A percentile compares a stretch with the other conserved stretches of the same genome.
phyloP scores from a whole-genome alignment of 2,113 vertebrate genomes.

The Actenoides hombroni region DNA sequence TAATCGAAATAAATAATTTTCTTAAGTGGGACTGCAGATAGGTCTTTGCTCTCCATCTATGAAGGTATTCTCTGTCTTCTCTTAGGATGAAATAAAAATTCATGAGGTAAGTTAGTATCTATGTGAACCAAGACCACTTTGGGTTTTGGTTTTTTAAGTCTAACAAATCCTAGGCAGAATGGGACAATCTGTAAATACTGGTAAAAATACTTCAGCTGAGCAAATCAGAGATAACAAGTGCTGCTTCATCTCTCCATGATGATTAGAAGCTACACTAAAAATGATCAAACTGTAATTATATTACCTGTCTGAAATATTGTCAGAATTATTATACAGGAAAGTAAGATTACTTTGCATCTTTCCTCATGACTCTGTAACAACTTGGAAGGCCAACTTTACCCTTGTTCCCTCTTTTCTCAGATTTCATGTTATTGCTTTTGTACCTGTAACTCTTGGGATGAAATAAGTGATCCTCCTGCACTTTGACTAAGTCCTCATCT shows the following conservation, averaged over 20 bases:
- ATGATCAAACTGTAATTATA: not conserved
- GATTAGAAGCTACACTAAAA: not conserved
- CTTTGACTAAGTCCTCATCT: not conserved
- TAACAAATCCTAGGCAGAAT: not conserved
- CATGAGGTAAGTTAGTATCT: not conserved
- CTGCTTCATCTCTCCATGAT: not conserved
- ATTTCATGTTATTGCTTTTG: not conserved
- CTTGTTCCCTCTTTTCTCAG: not conserved
- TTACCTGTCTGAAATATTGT: not conserved
- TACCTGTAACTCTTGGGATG: not conserved
- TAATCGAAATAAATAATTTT: not conserved
- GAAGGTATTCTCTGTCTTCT: not conserved
- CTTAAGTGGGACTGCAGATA: not conserved
- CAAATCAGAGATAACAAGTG: not conserved
- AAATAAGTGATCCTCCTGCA: not conserved
- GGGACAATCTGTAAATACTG: not conserved
- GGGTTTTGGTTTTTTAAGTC: not conserved
- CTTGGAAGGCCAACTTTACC: not conserved
- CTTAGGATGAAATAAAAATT: not conserved
- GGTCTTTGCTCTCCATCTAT: not conserved
- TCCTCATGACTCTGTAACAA: not conserved
- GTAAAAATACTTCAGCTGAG: not conserved
- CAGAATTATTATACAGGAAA: not conserved
- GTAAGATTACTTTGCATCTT: not conserved
- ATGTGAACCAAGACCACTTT: not conserved